A percentile compares a stretch with the other conserved stretches of the same genome.
Evolutionary conservation across 2,113 vertebrate genomes (phyloP).

Genomic region (Nipponia nippon): DNA sequence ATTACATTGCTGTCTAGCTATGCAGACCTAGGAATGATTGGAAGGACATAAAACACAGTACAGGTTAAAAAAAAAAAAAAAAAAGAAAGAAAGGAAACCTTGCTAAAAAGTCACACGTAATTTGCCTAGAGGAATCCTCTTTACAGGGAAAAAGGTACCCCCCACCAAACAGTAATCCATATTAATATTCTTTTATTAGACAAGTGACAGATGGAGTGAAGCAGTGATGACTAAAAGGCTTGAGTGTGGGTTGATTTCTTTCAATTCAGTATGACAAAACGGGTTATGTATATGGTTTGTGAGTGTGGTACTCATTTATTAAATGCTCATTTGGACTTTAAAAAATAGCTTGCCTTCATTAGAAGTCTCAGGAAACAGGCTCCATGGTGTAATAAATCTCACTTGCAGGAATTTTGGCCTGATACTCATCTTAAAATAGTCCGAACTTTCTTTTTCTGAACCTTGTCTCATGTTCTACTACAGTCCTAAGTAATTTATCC

Average conservation of each 20-base stretch:
- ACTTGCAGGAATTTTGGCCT: constrained; percentile 51
- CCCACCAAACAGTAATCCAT: background rate
- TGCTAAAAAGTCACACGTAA: background rate
- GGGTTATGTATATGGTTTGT: background rate
- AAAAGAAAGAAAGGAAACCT: background rate
- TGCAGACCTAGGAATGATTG: background rate
- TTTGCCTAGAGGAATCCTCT: background rate
- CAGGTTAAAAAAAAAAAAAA: background rate
- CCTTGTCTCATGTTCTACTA: background rate
- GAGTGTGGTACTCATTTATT: constrained; percentile 50
- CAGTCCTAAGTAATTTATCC: background rate
- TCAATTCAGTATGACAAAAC: constrained; percentile 14
- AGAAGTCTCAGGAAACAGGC: constrained; percentile 1
- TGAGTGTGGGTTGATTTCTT: constrained; percentile 51
- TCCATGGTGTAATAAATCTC: constrained; percentile 45
- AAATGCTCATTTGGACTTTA: constrained; percentile 47
- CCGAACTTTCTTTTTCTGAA: background rate
- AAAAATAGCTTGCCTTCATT: constrained; percentile 54
- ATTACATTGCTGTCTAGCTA: background rate
- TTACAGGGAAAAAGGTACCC: background rate
- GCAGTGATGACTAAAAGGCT: constrained; percentile 5
- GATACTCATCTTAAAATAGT: constrained; percentile 34
- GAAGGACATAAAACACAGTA: background rate
- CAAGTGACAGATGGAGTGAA: constrained; percentile 18
- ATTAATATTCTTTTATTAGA: constrained; percentile 26